Evolutionary conservation across 2,113 vertebrate species (phyloP).

Genomic region (Cariama cristata): DNA sequence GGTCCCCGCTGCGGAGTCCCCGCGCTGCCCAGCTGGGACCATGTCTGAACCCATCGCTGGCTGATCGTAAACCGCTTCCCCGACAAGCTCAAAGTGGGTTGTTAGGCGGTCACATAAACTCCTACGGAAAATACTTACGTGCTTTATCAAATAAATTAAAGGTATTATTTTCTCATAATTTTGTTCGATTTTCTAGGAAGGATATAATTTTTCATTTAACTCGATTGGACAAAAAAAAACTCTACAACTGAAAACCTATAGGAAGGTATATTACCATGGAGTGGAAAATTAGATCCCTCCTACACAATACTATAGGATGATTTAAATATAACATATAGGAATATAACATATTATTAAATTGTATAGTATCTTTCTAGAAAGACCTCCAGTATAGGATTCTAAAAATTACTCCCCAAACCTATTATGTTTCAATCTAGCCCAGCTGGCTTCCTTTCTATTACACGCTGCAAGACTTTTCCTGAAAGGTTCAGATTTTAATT

Average conservation of each 20-base stretch:
- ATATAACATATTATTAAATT: slow-evolving; percentile 41
- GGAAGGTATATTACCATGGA: slow-evolving; percentile 16
- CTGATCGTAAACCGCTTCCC: not conserved
- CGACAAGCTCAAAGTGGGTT: not conserved
- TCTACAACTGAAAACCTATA: not conserved
- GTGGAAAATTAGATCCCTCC: slow-evolving; percentile 57
- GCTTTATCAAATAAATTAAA: slow-evolving; percentile 16
- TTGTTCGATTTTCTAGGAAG: slow-evolving; percentile 15
- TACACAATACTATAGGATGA: slow-evolving; percentile 33
- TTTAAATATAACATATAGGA: slow-evolving; percentile 31
- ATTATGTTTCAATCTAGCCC: slow-evolving; percentile 9
- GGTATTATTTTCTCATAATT: slow-evolving; percentile 46
- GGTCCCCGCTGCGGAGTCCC: not conserved
- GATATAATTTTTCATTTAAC: slow-evolving; percentile 53
- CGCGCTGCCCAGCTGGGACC: not conserved
- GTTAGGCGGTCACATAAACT: not conserved
- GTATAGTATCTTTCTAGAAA: slow-evolving; percentile 53
- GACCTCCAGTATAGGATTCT: slow-evolving; percentile 8
- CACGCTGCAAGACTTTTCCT: not conserved
- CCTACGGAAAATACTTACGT: not conserved
- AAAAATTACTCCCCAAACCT: slow-evolving; percentile 34
- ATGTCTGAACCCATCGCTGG: not conserved
- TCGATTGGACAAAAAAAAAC: not conserved
- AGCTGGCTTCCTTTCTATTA: slow-evolving; percentile 37
- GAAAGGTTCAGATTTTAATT: slow-evolving; percentile 8